Percentiles rank a stretch among this genome's conserved stretches.
These are phyloP conservation scores for Anisognathus igniventris DNA, from an alignment of 2,797 vertebrate species.

Conservation along the genomic window DNA sequence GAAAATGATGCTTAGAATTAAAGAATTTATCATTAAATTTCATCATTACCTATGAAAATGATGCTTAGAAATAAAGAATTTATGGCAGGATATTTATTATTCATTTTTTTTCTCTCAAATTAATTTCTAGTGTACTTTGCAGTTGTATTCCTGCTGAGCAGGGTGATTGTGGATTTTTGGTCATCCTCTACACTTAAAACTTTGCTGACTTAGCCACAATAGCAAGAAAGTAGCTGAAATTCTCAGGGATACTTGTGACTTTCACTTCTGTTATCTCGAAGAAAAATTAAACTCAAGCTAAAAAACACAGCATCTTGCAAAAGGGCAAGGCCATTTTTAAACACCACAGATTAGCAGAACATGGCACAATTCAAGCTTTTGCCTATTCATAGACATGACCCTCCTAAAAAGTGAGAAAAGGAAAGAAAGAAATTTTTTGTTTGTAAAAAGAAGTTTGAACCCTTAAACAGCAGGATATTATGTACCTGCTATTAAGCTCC, in stretches of 20 bases:
- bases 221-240: not conserved
- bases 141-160: not conserved
- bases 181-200: not conserved
- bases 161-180: not conserved
- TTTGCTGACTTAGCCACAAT: not conserved
- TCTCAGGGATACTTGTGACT: not conserved
- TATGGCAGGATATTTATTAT: not conserved
- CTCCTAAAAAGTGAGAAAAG: not conserved
- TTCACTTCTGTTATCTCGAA: not conserved
- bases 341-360: not conserved
- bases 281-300: not conserved
- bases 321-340: slow-evolving; percentile 11
- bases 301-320: not conserved
- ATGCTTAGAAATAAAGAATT: not conserved
- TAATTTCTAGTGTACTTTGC: not conserved
- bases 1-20: not conserved
- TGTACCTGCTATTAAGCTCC: slow-evolving; percentile 42
- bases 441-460: not conserved
- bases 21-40: not conserved
- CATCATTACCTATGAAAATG: not conserved
- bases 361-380: not conserved
- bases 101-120: not conserved
- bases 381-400: not conserved
- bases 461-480: not conserved
- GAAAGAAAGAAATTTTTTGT: not conserved